phyloP scores from a whole-genome alignment of 2,888 invertebrate genomes.

The Taphrorychus bicolor region DNA sequence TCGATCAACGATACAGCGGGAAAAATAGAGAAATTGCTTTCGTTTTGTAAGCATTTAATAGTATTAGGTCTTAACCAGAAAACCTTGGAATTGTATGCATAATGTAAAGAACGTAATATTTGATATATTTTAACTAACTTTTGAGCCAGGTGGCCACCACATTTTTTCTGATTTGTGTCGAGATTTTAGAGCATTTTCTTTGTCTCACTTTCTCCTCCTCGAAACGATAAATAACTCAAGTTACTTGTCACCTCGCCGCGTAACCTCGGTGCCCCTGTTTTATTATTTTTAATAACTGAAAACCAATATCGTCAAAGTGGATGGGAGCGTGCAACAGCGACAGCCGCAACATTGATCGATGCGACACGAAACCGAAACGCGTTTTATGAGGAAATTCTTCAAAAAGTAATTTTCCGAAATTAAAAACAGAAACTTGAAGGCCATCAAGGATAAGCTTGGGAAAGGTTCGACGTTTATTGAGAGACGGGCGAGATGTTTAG shows the following conservation, averaged over 20 bases:
- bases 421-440: slow-evolving; percentile 18
- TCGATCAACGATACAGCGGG: slow-evolving; percentile 17
- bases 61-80: background rate
- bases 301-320: slow-evolving; percentile 37
- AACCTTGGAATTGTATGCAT: too few species aligned
- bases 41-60: background rate
- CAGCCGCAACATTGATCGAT: slow-evolving; percentile 41
- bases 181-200: background rate
- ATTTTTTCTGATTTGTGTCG: too few species aligned
- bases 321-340: slow-evolving; percentile 37
- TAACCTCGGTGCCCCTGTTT: slow-evolving; percentile 2
- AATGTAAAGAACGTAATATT: too few species aligned
- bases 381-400: slow-evolving; percentile 40
- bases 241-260: slow-evolving; percentile 1
- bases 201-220: background rate
- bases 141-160: too few species aligned
- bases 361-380: slow-evolving; percentile 38
- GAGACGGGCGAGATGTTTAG: too few species aligned
- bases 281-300: slow-evolving; percentile 37
- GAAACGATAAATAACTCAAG: background rate
- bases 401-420: slow-evolving; percentile 34
- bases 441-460: too few species aligned
- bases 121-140: too few species aligned
- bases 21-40: slow-evolving; percentile 25
- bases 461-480: background rate